Base-by-base conservation (phyloP, 2,888 invertebrate species). In the Apocheima hispidaria region DNA sequence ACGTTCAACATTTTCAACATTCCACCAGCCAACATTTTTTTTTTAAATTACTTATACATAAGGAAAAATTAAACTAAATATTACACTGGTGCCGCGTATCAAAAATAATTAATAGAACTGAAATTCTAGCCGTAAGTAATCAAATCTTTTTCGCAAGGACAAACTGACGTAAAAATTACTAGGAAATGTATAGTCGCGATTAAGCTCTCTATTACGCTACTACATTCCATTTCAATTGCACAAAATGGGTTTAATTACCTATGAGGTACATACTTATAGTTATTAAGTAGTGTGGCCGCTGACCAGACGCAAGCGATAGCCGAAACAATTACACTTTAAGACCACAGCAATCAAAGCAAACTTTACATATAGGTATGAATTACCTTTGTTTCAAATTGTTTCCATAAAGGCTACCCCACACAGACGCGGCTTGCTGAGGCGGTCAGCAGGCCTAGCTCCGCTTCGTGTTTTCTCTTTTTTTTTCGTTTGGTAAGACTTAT, bases 241-340 rank as follows among this genome's bases (percentile, higher is more conserved):
- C 38, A 54, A 60, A 66, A 66, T 64, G 61, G 53, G 61, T 61
- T 64, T 64, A 64, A 66, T 66, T 54, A 61, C 58, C 35, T 61
- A 46, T 18, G 14, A 43, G 30, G 52, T 41, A 43, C 33, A 20
- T 41, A 43, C 33, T 14, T 28, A n/a, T 20, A 53, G 43, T 53
- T 51, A 40, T 40, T 51, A 66, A 55, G 60, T 57, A 35, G 49
- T 64, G 57, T 64, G 64, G 66, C 40, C 64, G 18, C 51, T 38
- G 26, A 36, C 20, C 48, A 60, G 40, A 9, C 5, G 20, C 7
- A 30, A 10, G 41, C 21, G 43, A 53, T 33, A 43, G 53, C 21
- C 51, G 18, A 53, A 43, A 43, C 43, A 53, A 43, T 43, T 20
- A 53, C 33, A 33, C 10, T 14, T 40, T 33, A 33, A 53, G 53